A percentile compares a stretch with the other conserved stretches of the same genome.
phyloP scores from a whole-genome alignment of 2,113 vertebrate species.

The Engystomops pustulosus region DNA sequence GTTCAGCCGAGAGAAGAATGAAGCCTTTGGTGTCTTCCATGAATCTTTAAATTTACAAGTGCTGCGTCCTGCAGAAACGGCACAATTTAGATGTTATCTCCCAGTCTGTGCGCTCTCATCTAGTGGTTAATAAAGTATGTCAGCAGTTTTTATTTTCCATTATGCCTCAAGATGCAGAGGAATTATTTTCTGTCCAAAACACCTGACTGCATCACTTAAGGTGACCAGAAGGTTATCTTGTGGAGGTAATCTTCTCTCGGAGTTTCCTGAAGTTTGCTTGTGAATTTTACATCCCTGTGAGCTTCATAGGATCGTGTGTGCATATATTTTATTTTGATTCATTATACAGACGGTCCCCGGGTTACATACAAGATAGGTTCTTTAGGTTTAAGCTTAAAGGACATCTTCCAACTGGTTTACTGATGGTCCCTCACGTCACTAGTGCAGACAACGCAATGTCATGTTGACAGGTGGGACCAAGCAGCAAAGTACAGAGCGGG shows the following conservation, averaged over 20 bases:
- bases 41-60: constrained; percentile 38
- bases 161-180: constrained; percentile 46
- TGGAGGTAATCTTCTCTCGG: constrained; percentile 12
- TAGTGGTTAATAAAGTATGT: constrained; percentile 47
- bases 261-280: constrained; percentile 3
- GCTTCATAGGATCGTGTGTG: not conserved
- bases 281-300: not conserved
- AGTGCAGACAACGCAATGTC: too few species aligned
- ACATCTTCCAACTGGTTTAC: too few species aligned
- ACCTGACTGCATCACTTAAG: constrained; percentile 52
- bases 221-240: constrained; percentile 47
- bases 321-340: not conserved
- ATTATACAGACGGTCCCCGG: too few species aligned
- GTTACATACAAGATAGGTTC: too few species aligned
- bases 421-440: too few species aligned
- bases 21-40: constrained; percentile 19
- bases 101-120: constrained; percentile 29
- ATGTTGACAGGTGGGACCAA: too few species aligned
- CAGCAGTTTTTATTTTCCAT: constrained; percentile 53
- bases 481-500: too few species aligned
- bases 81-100: constrained; percentile 55
- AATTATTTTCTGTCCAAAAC: constrained; percentile 39
- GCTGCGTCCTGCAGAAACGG: constrained; percentile 38
- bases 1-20: not conserved
- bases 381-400: too few species aligned